These are phyloP conservation scores for Trinorchestia longiramus DNA, from an alignment of 1,140 invertebrate species.

Conservation along the genomic window DNA sequence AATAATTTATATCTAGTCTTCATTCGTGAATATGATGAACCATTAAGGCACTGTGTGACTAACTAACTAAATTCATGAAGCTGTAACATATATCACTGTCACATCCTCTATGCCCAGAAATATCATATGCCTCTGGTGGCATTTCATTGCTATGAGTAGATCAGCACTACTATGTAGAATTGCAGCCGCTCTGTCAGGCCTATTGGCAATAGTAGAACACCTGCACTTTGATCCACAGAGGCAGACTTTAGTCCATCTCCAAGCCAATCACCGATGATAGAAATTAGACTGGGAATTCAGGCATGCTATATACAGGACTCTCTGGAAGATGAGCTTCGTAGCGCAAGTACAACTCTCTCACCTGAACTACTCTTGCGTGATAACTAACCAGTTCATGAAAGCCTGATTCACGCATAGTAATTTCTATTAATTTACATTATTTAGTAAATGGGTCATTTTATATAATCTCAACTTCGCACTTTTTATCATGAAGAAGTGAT, in stretches of 20 bases:
- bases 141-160: not conserved
- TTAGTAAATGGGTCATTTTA: not conserved
- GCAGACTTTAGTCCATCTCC: not conserved
- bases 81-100: not conserved
- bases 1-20: too few species aligned
- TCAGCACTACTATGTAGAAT: not conserved
- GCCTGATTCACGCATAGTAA: not conserved
- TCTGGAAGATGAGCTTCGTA: not conserved
- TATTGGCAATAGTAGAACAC: not conserved
- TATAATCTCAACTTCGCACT: not conserved
- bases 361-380: not conserved
- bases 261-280: not conserved
- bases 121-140: not conserved
- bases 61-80: too few species aligned
- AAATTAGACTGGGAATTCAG: not conserved
- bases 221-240: not conserved
- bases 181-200: not conserved
- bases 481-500: not conserved
- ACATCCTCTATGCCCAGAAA: not conserved
- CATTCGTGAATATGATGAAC: too few species aligned
- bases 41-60: too few species aligned
- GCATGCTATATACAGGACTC: not conserved
- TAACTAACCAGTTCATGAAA: not conserved
- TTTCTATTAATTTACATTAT: not conserved
- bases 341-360: not conserved